phyloP scores from a whole-genome alignment of 2,797 vertebrate genomes.

The Antennarius maculatus region DNA sequence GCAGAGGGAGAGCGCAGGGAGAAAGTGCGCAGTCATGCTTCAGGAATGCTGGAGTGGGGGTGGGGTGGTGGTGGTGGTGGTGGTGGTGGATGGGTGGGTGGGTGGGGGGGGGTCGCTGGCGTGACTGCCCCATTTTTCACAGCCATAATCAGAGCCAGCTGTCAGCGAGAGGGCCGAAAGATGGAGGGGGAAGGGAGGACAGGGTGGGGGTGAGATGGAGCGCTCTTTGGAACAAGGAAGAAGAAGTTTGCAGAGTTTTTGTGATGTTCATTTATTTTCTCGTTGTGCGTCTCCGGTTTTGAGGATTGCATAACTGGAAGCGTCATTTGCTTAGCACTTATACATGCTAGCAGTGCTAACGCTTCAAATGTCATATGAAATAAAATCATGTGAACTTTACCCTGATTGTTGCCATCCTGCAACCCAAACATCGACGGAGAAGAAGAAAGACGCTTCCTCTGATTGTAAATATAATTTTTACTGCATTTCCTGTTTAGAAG shows the following conservation, averaged over 20 bases:
- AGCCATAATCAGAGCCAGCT: conserved; percentile 87
- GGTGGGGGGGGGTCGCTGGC: conserved; percentile 75
- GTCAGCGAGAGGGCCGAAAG: conserved; percentile 78
- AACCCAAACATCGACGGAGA: too few relatives aligned
- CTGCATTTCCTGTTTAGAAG: too few relatives aligned
- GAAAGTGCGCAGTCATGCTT: conserved; percentile 86
- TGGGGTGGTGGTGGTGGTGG: too few relatives aligned
- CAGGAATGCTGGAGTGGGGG: conserved; percentile 81
- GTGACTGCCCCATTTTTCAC: conserved; percentile 86
- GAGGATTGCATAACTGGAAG: too few relatives aligned
- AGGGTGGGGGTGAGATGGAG: conserved; percentile 12
- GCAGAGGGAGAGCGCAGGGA: conserved; percentile 66
- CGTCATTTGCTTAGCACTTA: too few relatives aligned
- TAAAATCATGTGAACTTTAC: too few relatives aligned
- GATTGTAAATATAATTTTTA: too few relatives aligned
- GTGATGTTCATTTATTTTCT: conserved; percentile 46
- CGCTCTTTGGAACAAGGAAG: conserved; percentile 48
- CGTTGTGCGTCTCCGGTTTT: conserved; percentile 8
- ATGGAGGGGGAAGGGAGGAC: conserved; percentile 34
- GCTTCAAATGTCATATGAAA: too few relatives aligned
- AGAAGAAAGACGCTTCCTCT: too few relatives aligned
- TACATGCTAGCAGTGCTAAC: too few relatives aligned
- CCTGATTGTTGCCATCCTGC: too few relatives aligned
- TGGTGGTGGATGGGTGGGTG: not conserved
- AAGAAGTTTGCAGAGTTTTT: conserved; percentile 33